Evolutionary conservation across 2,888 invertebrate genomes (phyloP), one percentile per base, ranked within the genome.

Genomic region (Brachyptera putata): DNA sequence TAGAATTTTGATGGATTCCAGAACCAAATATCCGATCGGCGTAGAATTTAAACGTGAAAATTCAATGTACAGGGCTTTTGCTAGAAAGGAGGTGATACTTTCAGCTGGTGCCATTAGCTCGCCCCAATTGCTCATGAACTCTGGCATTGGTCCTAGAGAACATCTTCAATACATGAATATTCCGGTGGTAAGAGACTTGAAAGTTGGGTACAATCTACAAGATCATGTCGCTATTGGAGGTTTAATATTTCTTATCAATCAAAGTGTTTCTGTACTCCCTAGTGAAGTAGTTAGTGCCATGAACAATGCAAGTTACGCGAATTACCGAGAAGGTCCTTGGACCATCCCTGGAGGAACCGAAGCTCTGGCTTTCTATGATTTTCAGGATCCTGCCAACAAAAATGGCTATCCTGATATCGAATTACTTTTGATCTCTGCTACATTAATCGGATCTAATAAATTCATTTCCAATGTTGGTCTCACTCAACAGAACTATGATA

Each of bases 181-280:
- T n/a, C n/a, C n/a, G n/a, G n/a, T n/a, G n/a, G n/a, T n/a, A n/a
- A n/a, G n/a, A n/a, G n/a, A n/a, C n/a, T n/a, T 9, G 64, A 73
- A 11, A 61, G 86, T 87, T 0, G 88, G 88, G 1, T 77, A 82
- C 63, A 84, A 85, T 68, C 72, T 88, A 4, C 84, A 85, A 79
- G 87, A 87, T 68, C 86, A 87, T 68, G 79, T 85, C 1, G 84
- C 83, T 1, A 79, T 83, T 0, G 80, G 80, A 0, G 89, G 87
- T 1, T 71, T 91, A 11, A 84, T 86, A 34, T 90, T 88, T 67
- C 76, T 78, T 53, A 77, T 82, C 1, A 76, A 83, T 66, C 73
- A 79, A 64, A 73, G 77, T 0, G 73, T 77, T 5, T 75, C 77
- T 0, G 67, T 3, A 69, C 63, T 80, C 13, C 71, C 69, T 14